Base-by-base conservation (phyloP, 2,888 invertebrate genomes). In the Metallyticus violacea region DNA sequence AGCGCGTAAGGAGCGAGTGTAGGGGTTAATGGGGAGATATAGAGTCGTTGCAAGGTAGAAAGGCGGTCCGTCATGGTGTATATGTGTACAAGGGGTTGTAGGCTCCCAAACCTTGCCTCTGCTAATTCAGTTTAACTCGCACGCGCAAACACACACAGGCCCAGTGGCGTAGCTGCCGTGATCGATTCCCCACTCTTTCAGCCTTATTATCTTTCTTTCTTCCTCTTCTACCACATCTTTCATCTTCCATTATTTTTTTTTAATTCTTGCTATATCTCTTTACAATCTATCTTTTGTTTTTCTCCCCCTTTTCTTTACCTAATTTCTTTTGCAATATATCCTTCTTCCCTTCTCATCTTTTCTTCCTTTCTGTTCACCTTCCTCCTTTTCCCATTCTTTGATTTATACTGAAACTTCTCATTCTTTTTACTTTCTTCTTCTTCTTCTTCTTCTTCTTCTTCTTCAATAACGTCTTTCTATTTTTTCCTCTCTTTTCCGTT, bases 101-200 rank as follows among this genome's bases (percentile, higher is more conserved):
- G 81, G 81, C 15, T 26, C 81, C 81, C 81, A 25, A 28, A 76
- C 28, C 85, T 77, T 27, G 22, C 85, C 27, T 77, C 40, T 29
- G 28, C 83, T 86, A 86, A 86, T 86, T 86, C 86, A 82, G 82
- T 86, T 83, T 86, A 22, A 62, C 4, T 30, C 81, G 15, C 29
- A 25, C 27, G 40, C 40, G 40, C 40, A 62, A 22, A 15, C 40
- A 62, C 40, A 62, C 15, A 62, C n/a, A n/a, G n/a, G n/a, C 5
- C 81, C 26, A 25, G 81, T 29, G 81, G 28, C 29, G n/a, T 81
- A 81, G 81, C 28, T 79, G n/a, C 79, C 27, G 27, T 2, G 26
- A 25, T 30, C 81, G 28, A 27, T 28, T 28, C 81, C 81, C 25
- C 81, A 62, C 15, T 62, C 40, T 40, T 15, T 62, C 7, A 22